These are phyloP conservation scores for Habroteleia sp. DNA, from an alignment of 2,888 invertebrate genomes.

Conservation along the genomic window DNA sequence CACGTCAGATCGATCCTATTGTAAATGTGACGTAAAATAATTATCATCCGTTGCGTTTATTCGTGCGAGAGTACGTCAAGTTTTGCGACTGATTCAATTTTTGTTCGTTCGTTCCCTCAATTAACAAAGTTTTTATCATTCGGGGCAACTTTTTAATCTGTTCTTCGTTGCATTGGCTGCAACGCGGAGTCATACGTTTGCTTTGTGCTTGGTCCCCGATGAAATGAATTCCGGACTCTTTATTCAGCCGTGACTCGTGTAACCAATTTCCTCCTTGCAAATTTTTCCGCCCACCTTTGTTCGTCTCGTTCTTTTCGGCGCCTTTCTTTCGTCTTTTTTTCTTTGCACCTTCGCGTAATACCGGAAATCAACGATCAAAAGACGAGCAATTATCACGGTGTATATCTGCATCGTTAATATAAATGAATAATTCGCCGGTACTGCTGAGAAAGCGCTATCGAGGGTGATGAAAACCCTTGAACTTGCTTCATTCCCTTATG, in stretches of 20 bases:
- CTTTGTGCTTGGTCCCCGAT: slow-evolving; percentile 28
- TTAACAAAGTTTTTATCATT: slow-evolving; percentile 56
- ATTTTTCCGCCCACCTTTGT: slow-evolving; percentile 1
- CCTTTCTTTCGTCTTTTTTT: slow-evolving; percentile 16
- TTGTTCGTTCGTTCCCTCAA: slow-evolving; percentile 23
- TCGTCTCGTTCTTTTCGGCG: slow-evolving; percentile 7
- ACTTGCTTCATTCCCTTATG: slow-evolving; percentile 56
- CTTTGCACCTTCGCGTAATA: slow-evolving; percentile 41
- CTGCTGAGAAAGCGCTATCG: slow-evolving; percentile 59
- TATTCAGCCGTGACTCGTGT: slow-evolving; percentile 18
- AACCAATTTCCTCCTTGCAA: slow-evolving; percentile 18
- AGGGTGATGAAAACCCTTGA: slow-evolving; percentile 63
- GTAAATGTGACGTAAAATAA: slow-evolving; percentile 49
- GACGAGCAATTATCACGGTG: slow-evolving; percentile 63
- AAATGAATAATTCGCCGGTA: slow-evolving; percentile 63
- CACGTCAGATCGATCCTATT: slow-evolving; percentile 31
- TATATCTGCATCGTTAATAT: slow-evolving; percentile 65
- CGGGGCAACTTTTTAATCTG: slow-evolving; percentile 54
- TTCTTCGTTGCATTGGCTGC: slow-evolving; percentile 42
- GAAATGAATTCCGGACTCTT: slow-evolving; percentile 37
- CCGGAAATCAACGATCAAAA: slow-evolving; percentile 66
- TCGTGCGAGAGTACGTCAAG: slow-evolving; percentile 36
- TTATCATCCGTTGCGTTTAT: slow-evolving; percentile 42
- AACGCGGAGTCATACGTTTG: slow-evolving; percentile 31
- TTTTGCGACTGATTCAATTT: slow-evolving; percentile 41